phyloP scores from a whole-genome alignment of 2,113 vertebrate species.

The Saimiri boliviensis region DNA sequence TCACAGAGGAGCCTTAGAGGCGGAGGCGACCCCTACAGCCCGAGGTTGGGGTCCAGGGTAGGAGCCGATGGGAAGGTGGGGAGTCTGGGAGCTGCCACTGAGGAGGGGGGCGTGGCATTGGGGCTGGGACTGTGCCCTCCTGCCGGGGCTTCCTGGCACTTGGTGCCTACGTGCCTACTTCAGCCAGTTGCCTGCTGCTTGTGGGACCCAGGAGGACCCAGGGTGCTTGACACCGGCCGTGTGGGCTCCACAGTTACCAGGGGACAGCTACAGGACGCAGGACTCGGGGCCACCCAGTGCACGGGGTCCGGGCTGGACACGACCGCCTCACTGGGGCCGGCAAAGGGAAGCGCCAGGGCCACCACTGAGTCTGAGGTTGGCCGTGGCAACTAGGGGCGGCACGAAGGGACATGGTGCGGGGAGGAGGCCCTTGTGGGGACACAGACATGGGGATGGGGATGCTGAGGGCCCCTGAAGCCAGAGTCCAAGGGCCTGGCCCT shows the following conservation, averaged over 20 bases:
- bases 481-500: background rate
- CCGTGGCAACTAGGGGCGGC: background rate
- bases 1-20: background rate
- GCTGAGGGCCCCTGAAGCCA: background rate
- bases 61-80: no score
- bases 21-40: background rate
- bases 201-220: background rate
- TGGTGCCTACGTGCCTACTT: no score
- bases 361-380: background rate
- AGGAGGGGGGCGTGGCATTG: accelerated
- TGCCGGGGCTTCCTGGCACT: background rate
- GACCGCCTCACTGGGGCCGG: background rate
- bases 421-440: no score
- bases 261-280: background rate
- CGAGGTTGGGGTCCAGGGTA: background rate
- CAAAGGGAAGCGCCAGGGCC: no score
- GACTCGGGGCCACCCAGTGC: background rate
- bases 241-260: no score
- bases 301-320: background rate
- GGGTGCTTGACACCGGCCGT: background rate
- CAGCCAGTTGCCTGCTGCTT: background rate
- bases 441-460: no score
- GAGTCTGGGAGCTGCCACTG: background rate
- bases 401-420: background rate
- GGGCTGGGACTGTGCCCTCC: background rate